These are phyloP conservation scores for Epirrhoe tristata DNA, from an alignment of 2,888 invertebrate species.

Conservation along the genomic window DNA sequence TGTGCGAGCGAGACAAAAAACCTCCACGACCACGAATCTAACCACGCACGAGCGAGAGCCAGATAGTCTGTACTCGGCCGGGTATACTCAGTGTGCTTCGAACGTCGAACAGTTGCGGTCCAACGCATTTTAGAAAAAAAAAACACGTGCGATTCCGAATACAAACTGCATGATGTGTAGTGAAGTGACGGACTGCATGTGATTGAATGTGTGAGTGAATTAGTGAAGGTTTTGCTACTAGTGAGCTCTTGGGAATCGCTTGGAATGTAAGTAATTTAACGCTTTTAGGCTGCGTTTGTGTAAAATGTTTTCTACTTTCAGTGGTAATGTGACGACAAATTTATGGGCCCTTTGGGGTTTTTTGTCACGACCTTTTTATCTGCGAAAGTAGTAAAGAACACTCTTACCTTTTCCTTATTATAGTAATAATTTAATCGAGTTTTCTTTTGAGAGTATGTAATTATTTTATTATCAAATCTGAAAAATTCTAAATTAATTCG, in stretches of 20 bases:
- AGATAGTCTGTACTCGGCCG: conserved; percentile 63
- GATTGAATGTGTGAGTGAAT: conserved; percentile 25
- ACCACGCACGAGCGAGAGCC: conserved; percentile 59
- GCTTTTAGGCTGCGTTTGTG: conserved; percentile 14
- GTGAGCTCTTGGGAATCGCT: conserved; percentile 14
- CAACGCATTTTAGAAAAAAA: conserved; percentile 52
- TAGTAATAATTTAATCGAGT: background rate
- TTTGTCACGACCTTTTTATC: conserved; percentile 12
- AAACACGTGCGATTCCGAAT: conserved; percentile 52
- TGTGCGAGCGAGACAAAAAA: conserved; percentile 63
- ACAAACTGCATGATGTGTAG: conserved; percentile 39
- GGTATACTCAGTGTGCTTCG: conserved; percentile 75
- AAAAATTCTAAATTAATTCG: too few relatives aligned
- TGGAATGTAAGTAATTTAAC: conserved; percentile 32
- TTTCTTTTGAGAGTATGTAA: too few relatives aligned
- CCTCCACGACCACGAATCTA: conserved; percentile 45
- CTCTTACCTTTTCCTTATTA: background rate
- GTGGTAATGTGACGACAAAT: conserved; percentile 12
- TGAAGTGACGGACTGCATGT: conserved; percentile 6
- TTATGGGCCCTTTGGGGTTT: conserved; percentile 22
- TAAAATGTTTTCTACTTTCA: conserved; percentile 9
- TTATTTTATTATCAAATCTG: too few relatives aligned
- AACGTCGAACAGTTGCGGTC: conserved; percentile 68
- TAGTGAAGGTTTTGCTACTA: conserved; percentile 23
- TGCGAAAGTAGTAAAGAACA: background rate